Evolutionary conservation across 1,140 invertebrate species (phyloP), one percentile per base, ranked within the genome.

Genomic region (Nylanderia fulva): DNA sequence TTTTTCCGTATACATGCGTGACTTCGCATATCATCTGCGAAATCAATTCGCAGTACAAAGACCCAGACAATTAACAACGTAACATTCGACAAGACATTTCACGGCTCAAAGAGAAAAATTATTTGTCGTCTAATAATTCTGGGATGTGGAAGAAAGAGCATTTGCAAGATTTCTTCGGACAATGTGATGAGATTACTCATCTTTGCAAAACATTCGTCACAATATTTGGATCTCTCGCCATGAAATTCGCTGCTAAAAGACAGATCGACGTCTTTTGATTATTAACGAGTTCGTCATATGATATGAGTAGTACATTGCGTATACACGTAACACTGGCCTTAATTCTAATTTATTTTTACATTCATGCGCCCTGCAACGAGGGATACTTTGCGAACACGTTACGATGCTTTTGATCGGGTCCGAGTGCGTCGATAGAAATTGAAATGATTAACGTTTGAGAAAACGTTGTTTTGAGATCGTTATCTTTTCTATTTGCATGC

Each of bases 321-420:
- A 95, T 94, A 95, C 94, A 94, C 93, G 92, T 94, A 94, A 95
- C 93, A 94, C 94, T 95, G 93, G 93, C 93, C 94, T 95, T 95
- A 94, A 94, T 92, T 90, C 93, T 95, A 94, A 94, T 94, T 94
- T 94, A 93, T 95, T 29, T n/a, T 74, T 86, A 85, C 84, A 90
- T 83, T 87, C 88, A 86, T 86, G 80, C 74, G 63, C 36, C 36
- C 36, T 36, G 66, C 36, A 21, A 72, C 24, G 66, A 80, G 27
- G 36, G 42, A 21, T 52, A 36, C 36, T 71, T 56, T 66, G 36
- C 66, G 64, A 82, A 39, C 66, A 82, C 63, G 61, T 54, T n/a
- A 39, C 21, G 68, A 80, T 74, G 69, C 52, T 80, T 87, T 88
- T 80, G 86, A 85, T 88, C 75, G 27, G 52, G 29, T 33, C 61